Base-by-base conservation (phyloP, 1,140 invertebrate species). In the Papilio helenus region DNA sequence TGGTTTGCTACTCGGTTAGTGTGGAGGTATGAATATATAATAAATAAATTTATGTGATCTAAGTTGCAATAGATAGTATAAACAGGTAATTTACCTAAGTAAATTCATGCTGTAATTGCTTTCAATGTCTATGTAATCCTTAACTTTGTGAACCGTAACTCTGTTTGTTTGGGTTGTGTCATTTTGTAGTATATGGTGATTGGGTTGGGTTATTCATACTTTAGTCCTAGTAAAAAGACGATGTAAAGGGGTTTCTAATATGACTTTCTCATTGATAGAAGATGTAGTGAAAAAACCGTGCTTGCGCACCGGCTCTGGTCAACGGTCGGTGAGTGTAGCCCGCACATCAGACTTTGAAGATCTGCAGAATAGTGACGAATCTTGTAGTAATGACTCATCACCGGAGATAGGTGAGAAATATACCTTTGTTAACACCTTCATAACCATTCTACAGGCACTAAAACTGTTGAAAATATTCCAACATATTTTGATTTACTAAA, bases 101-200 rank as follows among this genome's bases (percentile, higher is more conserved):
- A 8, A 55, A n/a, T n/a, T n/a, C 16, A 55, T 20, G 16, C 20
- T 49, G 46, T 49, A 51, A 51, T 7, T 55, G 14, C 16, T 51
- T 51, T 51, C 49, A 18, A 51, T 51, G 49, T 20, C 18, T 55
- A 20, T 55, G 20, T n/a, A n/a, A 55, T 18, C 9, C 51, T 55
- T 55, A 55, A 55, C 51, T 20, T 9, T 10, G 51, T 20, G 51
- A 20, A n/a, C 5, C 0, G 3, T 55, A 51, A 51, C 39, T n/a
- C 5, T 55, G 51, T 55, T 49, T 4, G 18, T 29, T 65, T 65
- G 61, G 23, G 61, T 65, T 65, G 61, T 65, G 12, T 65, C 61
- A 26, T 65, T 29, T 61, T 61, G 23, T 20, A 61, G 58, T 61
- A 8, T 61, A 65, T 65, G 23, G 61, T 29, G 61, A 65, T 65